Evolutionary conservation across 2,888 invertebrate genomes (phyloP), one percentile per base, ranked within the genome.

Genomic region (Eurytoma californica): DNA sequence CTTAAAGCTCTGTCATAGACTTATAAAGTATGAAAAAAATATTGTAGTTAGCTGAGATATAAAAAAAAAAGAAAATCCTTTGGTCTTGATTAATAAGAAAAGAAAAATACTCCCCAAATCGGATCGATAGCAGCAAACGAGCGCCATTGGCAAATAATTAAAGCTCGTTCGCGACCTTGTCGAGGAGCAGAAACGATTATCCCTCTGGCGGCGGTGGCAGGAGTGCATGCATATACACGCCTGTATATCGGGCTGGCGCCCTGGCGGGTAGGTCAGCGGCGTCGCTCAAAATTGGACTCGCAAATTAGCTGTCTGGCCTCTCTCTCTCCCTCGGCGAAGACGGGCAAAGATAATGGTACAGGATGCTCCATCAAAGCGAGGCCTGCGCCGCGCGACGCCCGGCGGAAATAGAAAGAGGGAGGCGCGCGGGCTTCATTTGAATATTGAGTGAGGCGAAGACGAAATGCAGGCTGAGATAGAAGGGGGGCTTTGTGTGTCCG

Each of bases 281-380:
- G 28, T 57, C 60, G 18, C 63, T 58, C 49, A 20, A 57, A 74
- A 79, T 79, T 74, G 74, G 79, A 79, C 74, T 79, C 74, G 74
- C 79, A 79, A 79, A 79, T 79, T 79, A 74, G 74, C 61, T 57
- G 5, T 39, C 39, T 4, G 24, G 14, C 60, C 0, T 28, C 61
- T 49, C 9, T 47, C n/a, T 9, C 3, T 60, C 5, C 55, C 14
- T 18, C 49, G 66, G 24, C 12, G 51, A n/a, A 28, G 51, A 61
- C 5, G 67, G 28, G 3, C 39, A 55, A 30, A 72, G 72, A 78
- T 72, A 72, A 78, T 72, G 61, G 66, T 77, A 58, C 72, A 63
- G 77, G 70, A 69, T 77, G 77, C 77, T 63, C 60, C 65, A 49
- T 57, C 55, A 39, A 49, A 57, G 57, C 49, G 49, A 63, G 65